These are phyloP conservation scores for Cettia cetti DNA, from an alignment of 2,113 vertebrate genomes.

Conservation along the genomic window DNA sequence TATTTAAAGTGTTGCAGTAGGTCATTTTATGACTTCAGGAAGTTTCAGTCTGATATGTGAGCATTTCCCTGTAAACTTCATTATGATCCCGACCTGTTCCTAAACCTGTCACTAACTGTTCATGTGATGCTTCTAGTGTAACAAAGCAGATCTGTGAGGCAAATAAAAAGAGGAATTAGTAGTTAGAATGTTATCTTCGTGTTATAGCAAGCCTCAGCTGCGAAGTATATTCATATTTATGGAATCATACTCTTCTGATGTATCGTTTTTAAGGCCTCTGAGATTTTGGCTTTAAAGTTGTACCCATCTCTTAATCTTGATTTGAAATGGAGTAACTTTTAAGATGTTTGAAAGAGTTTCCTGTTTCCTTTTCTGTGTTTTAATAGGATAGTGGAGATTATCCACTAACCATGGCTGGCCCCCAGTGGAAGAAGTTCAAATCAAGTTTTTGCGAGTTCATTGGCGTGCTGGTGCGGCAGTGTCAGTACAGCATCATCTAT, in stretches of 20 bases:
- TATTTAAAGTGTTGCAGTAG: background rate
- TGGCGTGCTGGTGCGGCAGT: conserved; percentile 93
- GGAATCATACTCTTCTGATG: background rate
- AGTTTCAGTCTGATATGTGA: background rate
- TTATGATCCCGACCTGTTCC: background rate
- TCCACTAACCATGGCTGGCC: conserved; percentile 96
- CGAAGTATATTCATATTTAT: background rate
- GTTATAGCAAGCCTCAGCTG: background rate
- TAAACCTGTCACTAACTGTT: background rate
- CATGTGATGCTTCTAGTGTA: background rate
- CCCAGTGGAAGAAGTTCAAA: conserved; percentile 99
- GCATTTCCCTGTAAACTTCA: background rate
- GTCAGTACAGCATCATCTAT: conserved; percentile 99
- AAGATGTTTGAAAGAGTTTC: background rate
- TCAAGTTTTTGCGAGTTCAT: conserved; percentile 99
- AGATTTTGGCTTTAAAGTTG: background rate
- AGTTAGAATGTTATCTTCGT: background rate
- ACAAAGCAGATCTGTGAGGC: background rate
- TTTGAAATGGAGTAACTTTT: background rate
- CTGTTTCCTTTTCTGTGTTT: background rate
- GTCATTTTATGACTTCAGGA: background rate
- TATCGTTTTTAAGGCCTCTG: background rate
- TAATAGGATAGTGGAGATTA: conserved; percentile 97
- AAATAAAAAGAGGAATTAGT: background rate
- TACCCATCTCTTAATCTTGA: background rate